Evolutionary conservation across 2,888 invertebrate genomes (phyloP).

Genomic region (Lasioglossum lativentre): DNA sequence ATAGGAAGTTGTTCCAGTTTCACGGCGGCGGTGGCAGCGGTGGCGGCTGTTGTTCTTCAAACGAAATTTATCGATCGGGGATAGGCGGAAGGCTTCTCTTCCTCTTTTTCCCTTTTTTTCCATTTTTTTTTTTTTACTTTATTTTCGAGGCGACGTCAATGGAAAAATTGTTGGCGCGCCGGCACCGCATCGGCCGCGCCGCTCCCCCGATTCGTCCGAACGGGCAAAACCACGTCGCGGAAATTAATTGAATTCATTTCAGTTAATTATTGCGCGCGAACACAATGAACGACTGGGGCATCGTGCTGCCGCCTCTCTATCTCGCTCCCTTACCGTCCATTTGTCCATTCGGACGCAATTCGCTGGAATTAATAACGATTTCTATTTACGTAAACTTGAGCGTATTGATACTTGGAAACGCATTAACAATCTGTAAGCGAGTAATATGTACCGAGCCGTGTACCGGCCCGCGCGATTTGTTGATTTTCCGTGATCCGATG

Average conservation of each 20-base stretch:
- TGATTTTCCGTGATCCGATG: neutral
- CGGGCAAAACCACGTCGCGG: neutral
- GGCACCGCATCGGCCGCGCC: neutral
- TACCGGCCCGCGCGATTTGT: neutral
- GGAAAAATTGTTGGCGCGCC: conserved; percentile 2
- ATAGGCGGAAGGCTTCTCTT: neutral
- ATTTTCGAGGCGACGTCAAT: neutral
- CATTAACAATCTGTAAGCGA: conserved; percentile 10
- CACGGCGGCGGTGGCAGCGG: neutral
- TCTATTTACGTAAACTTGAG: conserved; percentile 26
- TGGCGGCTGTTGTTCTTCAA: neutral
- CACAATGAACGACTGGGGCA: conserved; percentile 6
- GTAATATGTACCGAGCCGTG: neutral
- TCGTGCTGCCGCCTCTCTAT: neutral
- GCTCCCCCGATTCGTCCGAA: neutral
- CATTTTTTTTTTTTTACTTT: neutral
- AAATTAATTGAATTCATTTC: conserved; percentile 38
- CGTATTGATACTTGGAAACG: conserved; percentile 23
- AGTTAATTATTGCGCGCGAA: conserved; percentile 43
- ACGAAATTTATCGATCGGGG: conserved; percentile 28
- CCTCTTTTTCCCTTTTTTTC: neutral
- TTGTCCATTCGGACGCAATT: conserved; percentile 12
- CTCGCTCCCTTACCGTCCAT: neutral
- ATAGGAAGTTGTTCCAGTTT: neutral
- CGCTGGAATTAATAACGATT: conserved; percentile 42